These are phyloP conservation scores for Magallana nippona DNA, from an alignment of 2,888 invertebrate species.

Conservation along the genomic window DNA sequence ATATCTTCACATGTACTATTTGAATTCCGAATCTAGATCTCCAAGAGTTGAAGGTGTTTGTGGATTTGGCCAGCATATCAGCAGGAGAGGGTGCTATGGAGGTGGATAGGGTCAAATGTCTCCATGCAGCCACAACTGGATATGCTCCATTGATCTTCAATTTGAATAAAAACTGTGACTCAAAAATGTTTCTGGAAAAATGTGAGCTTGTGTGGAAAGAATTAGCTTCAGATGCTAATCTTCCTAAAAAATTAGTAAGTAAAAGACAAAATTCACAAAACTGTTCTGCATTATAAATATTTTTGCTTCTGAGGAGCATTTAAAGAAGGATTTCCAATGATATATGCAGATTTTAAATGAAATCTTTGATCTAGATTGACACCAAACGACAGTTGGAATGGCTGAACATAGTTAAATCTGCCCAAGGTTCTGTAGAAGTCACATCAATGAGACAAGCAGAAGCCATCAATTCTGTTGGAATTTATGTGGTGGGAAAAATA, in stretches of 20 bases:
- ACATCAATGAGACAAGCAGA: conserved; percentile 68
- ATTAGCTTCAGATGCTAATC: conserved; percentile 63
- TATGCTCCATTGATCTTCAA: conserved; percentile 77
- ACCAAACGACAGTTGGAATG: conserved; percentile 67
- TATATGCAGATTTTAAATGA: neutral
- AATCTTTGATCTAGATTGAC: conserved; percentile 54
- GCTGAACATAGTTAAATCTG: conserved; percentile 69
- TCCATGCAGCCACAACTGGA: conserved; percentile 74
- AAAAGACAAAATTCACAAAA: no score
- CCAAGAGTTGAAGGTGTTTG: conserved; percentile 70
- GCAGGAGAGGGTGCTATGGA: conserved; percentile 73
- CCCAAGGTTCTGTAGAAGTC: conserved; percentile 73
- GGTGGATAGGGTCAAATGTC: conserved; percentile 70
- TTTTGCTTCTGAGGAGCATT: no score
- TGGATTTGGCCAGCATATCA: conserved; percentile 72
- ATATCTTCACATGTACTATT: no score
- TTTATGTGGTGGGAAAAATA: conserved; percentile 60
- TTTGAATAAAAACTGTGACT: conserved; percentile 59
- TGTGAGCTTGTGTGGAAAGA: conserved; percentile 71
- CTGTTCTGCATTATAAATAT: no score
- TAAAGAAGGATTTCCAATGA: neutral
- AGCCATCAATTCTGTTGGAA: conserved; percentile 69
- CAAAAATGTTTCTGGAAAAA: conserved; percentile 62
- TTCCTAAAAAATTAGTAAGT: conserved; percentile 73
- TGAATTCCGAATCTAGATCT: conserved; percentile 52